These are phyloP conservation scores for Ascidia mentula DNA, from an alignment of 23 tunicate species.

Conservation along the genomic window DNA sequence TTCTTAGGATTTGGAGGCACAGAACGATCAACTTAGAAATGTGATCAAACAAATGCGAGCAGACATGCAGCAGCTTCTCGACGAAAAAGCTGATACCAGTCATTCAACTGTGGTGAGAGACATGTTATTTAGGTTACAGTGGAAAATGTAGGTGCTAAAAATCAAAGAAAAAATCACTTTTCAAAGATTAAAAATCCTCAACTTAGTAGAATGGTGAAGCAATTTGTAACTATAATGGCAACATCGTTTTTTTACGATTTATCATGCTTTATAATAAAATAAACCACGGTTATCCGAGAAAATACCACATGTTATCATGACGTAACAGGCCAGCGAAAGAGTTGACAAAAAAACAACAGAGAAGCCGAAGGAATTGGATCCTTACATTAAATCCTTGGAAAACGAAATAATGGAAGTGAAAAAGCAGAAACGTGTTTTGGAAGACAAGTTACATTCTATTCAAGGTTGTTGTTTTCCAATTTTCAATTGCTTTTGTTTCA, in stretches of 20 bases:
- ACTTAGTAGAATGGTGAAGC: no score
- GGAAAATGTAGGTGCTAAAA: not conserved
- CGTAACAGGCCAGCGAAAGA: not conserved
- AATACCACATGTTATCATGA: not conserved
- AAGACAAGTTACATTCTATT: conserved; percentile 15
- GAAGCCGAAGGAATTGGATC: not conserved
- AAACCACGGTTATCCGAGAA: not conserved
- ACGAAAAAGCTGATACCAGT: not conserved
- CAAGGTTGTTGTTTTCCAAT: no score
- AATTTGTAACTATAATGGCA: no score
- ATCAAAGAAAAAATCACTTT: not conserved
- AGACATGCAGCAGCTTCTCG: conserved; percentile 38
- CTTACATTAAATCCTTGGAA: conserved; percentile 37
- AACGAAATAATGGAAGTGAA: conserved; percentile 53
- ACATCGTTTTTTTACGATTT: not conserved
- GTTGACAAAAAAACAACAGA: conserved; percentile 9
- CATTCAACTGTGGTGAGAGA: not conserved
- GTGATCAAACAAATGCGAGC: conserved; percentile 70
- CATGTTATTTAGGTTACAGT: not conserved
- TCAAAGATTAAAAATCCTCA: no score
- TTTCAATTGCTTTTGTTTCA: no score
- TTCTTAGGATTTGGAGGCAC: conserved; percentile 37
- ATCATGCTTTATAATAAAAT: no score
- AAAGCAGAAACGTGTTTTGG: conserved; percentile 32
- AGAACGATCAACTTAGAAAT: conserved; percentile 47